Evolutionary conservation across 2,113 vertebrate genomes (phyloP), one percentile per base, ranked within the genome.

Genomic region (Hassar affinis): DNA sequence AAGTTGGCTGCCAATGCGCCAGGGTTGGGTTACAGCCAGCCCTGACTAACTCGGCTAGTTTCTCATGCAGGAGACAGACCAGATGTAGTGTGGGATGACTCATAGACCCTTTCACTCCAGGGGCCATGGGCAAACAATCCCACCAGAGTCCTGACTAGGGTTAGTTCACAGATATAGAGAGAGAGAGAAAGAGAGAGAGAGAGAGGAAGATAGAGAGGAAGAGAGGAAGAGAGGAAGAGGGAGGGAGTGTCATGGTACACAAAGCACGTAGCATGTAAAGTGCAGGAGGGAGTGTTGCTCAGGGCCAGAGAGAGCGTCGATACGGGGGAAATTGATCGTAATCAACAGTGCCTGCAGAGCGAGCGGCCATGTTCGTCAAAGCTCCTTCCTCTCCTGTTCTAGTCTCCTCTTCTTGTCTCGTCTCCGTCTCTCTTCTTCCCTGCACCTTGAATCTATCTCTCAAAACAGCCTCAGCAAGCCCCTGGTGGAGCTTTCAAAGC

Each of bases 291-390:
- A 91, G 89, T 88, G 92, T 91, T 91, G 93, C 93, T 94, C 90
- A 92, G 93, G 93, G 93, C 91, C 91, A 89, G 91, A 88, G 91
- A 91, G 91, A 91, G 92, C 90, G 93, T 94, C 93, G 90, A 95
- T 95, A 95, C 86, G 89, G 87, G 89, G 92, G 93, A 94, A 94
- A 94, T 94, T 93, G 94, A 95, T 95, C 92, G 93, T 93, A 93
- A 94, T 95, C 93, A 94, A 92, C 90, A 92, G 93, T 92, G 91
- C 93, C 85, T 93, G 92, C 92, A 91, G 92, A 93, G 92, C 89
- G 47, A 91, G 79, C 71, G 54, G 80, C 84, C 79, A 20, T 56
- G 30, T 61, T 87, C 84, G 38, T 86, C 87, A 82, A 90, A 83
- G 64, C 68, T 85, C 83, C 75, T 83, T 74, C 79, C 76, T 69